Evolutionary conservation across 2,888 invertebrate genomes (phyloP), one percentile per base, ranked within the genome.

Genomic region (Biston stratarius): DNA sequence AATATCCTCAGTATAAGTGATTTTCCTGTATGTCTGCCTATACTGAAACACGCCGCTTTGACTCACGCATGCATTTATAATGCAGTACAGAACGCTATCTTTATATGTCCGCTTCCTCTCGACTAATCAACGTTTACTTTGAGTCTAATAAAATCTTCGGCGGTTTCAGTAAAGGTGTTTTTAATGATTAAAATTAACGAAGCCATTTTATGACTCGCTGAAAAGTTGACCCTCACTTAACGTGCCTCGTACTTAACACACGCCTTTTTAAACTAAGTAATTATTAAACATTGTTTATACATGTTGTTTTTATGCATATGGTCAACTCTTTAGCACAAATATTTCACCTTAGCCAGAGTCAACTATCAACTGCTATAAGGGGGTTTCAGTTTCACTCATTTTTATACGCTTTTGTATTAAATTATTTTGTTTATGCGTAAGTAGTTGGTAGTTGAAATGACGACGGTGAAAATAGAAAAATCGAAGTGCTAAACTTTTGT

Each of bases 1-100:
- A 90, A 92, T 92, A 90, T 90, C 92, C 92, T 92, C 86, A 90
- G 88, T 92, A 87, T 92, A 92, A 92, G 90, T 92, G 87, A 90
- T 89, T 86, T 63, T 90, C 90, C 89, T 90, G 85, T 89, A 84
- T 83, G 77, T 75, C 51, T 73, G 83, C 90, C 90, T 91, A 73
- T 88, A 90, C 82, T 91, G 92, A 90, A 92, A 92, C 88, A 81
- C 78, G 85, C 88, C 89, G 80, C 84, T 83, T 83, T 70, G 34
- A 70, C 81, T 78, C 77, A 74, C 76, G 83, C 86, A 84, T 86
- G 84, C 63, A 76, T 69, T 72, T 77, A 75, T 81, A 79, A 78
- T 69, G 73, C 75, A 74, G 77, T 76, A 75, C 74, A 64, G 67
- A 77, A 76, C 61, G 74, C 78, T 75, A 63, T 72, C 69, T 76